Percentiles rank a stretch among this genome's conserved stretches.
Conservation (phyloP, 2,797 vertebrate species). For the Sebastes ruberrimus region DNA sequence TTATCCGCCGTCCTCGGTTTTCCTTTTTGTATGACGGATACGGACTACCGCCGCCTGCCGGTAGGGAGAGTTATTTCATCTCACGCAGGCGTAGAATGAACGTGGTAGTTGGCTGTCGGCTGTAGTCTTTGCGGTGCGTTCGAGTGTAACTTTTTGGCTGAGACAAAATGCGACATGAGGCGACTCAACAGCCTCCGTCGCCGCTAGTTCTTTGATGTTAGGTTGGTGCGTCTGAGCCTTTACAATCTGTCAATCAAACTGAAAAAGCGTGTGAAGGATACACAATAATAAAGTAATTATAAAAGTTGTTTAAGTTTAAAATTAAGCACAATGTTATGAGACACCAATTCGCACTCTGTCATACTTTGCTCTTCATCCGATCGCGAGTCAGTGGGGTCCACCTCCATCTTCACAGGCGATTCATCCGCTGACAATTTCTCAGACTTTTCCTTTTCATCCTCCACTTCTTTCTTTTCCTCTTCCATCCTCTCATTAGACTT, state of each 20-base stretch:
- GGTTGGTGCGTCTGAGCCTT: too few relatives aligned
- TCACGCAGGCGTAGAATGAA: too few relatives aligned
- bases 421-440: constrained; percentile 42
- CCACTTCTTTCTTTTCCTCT: constrained; percentile 65
- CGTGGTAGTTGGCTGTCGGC: too few relatives aligned
- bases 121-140: too few relatives aligned
- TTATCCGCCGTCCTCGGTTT: too few relatives aligned
- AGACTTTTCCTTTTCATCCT: constrained; percentile 42
- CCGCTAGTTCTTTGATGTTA: not conserved
- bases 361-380: constrained; percentile 77
- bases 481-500: constrained; percentile 64
- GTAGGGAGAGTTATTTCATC: too few relatives aligned
- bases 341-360: constrained; percentile 7
- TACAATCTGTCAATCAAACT: not conserved
- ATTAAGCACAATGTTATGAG: not conserved
- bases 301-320: not conserved
- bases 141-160: too few relatives aligned
- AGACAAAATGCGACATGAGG: too few relatives aligned
- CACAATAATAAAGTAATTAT: not conserved
- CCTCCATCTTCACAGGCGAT: constrained; percentile 68
- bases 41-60: too few relatives aligned
- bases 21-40: too few relatives aligned
- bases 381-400: constrained; percentile 55
- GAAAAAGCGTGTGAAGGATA: not conserved
- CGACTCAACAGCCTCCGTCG: too few relatives aligned